A percentile compares a stretch with the other conserved stretches of the same genome.
These are phyloP conservation scores for Leptatherina wallacei DNA, from an alignment of 2,797 vertebrate species.

Conservation along the genomic window DNA sequence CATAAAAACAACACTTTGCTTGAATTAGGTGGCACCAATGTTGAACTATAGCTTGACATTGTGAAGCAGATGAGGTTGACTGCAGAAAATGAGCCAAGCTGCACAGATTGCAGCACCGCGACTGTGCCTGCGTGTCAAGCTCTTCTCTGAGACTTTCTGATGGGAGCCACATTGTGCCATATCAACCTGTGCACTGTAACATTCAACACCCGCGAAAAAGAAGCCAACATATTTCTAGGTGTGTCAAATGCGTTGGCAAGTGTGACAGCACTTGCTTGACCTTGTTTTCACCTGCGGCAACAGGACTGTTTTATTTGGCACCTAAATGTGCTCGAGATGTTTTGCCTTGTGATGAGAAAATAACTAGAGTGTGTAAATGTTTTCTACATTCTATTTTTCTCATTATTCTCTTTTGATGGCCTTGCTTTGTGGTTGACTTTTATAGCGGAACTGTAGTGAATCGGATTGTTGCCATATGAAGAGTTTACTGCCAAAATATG, in stretches of 20 bases:
- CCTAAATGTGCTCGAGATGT: conserved; percentile 62
- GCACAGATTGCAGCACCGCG: conserved; percentile 65
- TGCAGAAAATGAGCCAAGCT: conserved; percentile 53
- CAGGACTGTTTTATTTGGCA: conserved; percentile 76
- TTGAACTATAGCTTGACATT: conserved; percentile 59
- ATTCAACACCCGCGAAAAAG: conserved; percentile 55
- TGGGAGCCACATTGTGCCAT: conserved; percentile 62
- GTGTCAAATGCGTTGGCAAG: conserved; percentile 45
- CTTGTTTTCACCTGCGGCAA: conserved; percentile 65
- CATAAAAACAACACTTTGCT: conserved; percentile 62
- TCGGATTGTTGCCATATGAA: conserved; percentile 51
- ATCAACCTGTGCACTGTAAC: conserved; percentile 75
- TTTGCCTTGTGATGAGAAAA: conserved; percentile 80
- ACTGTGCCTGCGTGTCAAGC: conserved; percentile 68
- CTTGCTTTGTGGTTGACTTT: conserved; percentile 72
- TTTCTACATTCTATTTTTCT: conserved; percentile 62
- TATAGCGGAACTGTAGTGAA: conserved; percentile 55
- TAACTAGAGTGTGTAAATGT: conserved; percentile 55
- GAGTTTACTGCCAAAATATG: conserved; percentile 67
- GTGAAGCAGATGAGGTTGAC: conserved; percentile 51
- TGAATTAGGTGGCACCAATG: conserved; percentile 59
- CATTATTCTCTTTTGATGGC: conserved; percentile 65
- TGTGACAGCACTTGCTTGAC: conserved; percentile 54
- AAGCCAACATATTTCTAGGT: conserved; percentile 60
- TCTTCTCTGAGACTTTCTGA: conserved; percentile 57